Evolutionary conservation across 2,888 invertebrate species (phyloP), one percentile per base, ranked within the genome.

Genomic region (Caenorhabditis imperialis): DNA sequence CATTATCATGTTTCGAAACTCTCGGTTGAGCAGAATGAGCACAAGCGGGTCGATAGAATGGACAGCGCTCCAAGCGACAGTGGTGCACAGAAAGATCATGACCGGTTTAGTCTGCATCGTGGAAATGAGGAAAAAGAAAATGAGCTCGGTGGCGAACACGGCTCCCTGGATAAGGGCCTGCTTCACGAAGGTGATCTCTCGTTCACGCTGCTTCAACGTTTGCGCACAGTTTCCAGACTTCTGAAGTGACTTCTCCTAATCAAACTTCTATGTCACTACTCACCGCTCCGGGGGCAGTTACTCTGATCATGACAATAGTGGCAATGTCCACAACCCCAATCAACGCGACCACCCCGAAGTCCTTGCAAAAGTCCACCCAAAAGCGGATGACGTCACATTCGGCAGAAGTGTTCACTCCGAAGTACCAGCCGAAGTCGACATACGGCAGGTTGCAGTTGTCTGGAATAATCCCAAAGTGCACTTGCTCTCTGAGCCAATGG

Each of bases 341-440:
- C 48, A 48, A 20, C 0, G 63, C 65, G 6, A 72, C 65, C 3
- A 72, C 65, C 1, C 63, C 63, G 23, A 72, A 72, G 53, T 72
- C 72, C 14, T 72, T 72, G 53, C 63, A 72, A 14, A 72, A 72
- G 23, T 72, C 72, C 12, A 72, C 40, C 20, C 50, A 72, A 35
- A 40, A 72, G 14, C 72, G 45, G 50, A 72, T 65, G 48, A 60
- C 58, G 54, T 72, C 72, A 63, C 72, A 72, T 10, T 58, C 54
- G 0, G 61, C 54, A 22, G 72, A 72, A 1, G 72, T 72, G 27
- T 72, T 72, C 25, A 72, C 72, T 6, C 72, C 72, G 25, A 72
- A 72, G 33, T 72, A 72, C 72, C 72, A 72, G 7, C 72, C 72
- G 25, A 65, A 72, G 12, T 72, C 65, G 0, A 72, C 72, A 22